Evolutionary conservation across 2,113 vertebrate genomes (phyloP).

Genomic region (Cyprinodon variegatus): DNA sequence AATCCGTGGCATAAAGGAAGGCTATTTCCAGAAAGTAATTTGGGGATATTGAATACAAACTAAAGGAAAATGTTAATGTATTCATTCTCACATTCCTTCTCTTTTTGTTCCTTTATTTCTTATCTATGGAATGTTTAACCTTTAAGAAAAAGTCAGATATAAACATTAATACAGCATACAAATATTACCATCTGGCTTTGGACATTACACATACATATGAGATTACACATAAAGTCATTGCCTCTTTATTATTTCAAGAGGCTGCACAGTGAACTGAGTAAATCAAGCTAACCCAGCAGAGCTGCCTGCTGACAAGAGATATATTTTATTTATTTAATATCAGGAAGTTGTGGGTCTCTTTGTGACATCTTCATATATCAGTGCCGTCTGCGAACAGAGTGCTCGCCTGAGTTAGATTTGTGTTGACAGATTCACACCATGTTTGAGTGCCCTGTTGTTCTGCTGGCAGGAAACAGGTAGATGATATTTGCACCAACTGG

Average conservation of each 20-base stretch:
- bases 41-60: background rate
- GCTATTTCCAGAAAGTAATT: background rate
- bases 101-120: background rate
- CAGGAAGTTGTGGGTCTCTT: constrained; percentile 44
- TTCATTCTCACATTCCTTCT: background rate
- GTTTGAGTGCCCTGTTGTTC: constrained; percentile 16
- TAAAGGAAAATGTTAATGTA: background rate
- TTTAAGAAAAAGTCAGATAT: constrained; percentile 14
- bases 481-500: constrained; percentile 38
- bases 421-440: constrained; percentile 45
- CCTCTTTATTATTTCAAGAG: constrained; percentile 47
- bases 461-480: constrained; percentile 25
- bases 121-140: constrained; percentile 26
- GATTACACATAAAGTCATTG: constrained; percentile 48
- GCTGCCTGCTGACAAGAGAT: constrained; percentile 49
- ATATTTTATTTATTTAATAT: constrained; percentile 43
- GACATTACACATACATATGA: constrained; percentile 33
- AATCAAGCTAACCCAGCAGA: constrained; percentile 53
- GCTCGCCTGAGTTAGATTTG: constrained; percentile 47
- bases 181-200: constrained; percentile 33
- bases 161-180: constrained; percentile 26
- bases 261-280: constrained; percentile 43
- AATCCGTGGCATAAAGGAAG: background rate
- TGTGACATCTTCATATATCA: constrained; percentile 50
- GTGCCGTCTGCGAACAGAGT: constrained; percentile 23